Conservation (phyloP, 2,113 vertebrate genomes). For the Dipodomys stephensi region DNA sequence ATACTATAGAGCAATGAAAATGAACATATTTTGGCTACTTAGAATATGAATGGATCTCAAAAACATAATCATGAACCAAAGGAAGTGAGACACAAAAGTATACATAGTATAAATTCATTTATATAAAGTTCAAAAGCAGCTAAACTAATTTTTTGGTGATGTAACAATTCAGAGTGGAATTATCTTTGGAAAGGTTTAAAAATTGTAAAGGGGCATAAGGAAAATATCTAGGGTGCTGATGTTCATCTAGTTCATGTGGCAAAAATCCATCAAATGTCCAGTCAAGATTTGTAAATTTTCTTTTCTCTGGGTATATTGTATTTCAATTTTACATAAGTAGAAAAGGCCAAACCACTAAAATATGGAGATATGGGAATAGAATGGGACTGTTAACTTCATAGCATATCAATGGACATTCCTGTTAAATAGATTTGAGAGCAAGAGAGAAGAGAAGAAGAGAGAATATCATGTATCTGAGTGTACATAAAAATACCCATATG, state of each 20-base stretch:
- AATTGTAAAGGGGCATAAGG: neutral
- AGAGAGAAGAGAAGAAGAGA: neutral
- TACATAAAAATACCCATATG: neutral
- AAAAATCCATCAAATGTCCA: neutral
- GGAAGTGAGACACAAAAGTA: neutral
- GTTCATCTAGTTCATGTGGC: neutral
- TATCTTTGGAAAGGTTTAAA: neutral
- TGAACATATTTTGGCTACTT: neutral
- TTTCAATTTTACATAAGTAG: conserved; percentile 4
- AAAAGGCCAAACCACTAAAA: neutral
- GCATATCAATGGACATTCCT: neutral
- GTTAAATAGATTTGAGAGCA: neutral
- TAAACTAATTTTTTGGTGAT: neutral
- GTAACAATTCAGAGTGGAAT: neutral
- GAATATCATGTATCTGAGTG: too few relatives aligned
- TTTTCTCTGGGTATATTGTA: neutral
- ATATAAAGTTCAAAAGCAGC: neutral
- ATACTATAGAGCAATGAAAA: neutral
- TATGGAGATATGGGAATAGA: neutral
- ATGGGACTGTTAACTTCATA: neutral
- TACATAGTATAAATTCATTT: neutral
- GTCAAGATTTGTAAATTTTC: neutral
- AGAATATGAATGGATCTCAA: neutral
- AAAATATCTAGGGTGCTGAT: neutral
- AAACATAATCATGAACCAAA: neutral